A percentile compares a stretch with the other conserved stretches of the same genome.
phyloP scores from a whole-genome alignment of 2,888 invertebrate species.

The Hetaerina titia region DNA sequence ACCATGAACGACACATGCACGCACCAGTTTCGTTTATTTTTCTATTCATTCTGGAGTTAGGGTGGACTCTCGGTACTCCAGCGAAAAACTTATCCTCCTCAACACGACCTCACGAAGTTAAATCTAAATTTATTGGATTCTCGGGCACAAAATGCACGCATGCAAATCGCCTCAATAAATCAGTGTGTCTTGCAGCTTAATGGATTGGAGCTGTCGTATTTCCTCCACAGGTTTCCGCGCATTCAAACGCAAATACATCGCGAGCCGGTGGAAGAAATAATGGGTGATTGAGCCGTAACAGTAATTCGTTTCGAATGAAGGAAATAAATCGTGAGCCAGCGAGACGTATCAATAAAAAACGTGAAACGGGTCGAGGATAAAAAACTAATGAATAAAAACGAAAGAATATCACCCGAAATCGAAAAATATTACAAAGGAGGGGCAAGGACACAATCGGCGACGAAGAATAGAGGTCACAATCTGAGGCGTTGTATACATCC shows the following conservation, averaged over 20 bases:
- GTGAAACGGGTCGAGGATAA: not conserved
- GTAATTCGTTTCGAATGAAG: not conserved
- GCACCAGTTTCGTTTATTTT: not conserved
- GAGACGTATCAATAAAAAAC: not conserved
- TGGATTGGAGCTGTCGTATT: not conserved
- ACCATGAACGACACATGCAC: too few species aligned
- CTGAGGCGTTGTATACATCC: not conserved
- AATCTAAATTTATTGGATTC: conserved; percentile 22
- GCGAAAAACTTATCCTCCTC: not conserved
- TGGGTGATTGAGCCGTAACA: not conserved
- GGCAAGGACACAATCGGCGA: not conserved
- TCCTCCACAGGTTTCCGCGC: not conserved
- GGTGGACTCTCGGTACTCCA: not conserved
- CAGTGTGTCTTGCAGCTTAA: not conserved
- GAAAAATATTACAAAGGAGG: not conserved
- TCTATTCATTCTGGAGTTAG: not conserved
- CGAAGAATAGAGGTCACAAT: not conserved
- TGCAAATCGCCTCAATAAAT: not conserved
- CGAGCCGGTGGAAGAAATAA: not conserved
- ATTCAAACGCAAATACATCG: not conserved
- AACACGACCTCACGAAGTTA: not conserved
- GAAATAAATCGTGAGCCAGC: not conserved
- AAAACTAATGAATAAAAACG: not conserved
- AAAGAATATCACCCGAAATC: not conserved
- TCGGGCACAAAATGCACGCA: not conserved